A percentile compares a stretch with the other conserved stretches of the same genome.
These are phyloP conservation scores for Diaperis boleti DNA, from an alignment of 2,888 invertebrate genomes.

Conservation along the genomic window DNA sequence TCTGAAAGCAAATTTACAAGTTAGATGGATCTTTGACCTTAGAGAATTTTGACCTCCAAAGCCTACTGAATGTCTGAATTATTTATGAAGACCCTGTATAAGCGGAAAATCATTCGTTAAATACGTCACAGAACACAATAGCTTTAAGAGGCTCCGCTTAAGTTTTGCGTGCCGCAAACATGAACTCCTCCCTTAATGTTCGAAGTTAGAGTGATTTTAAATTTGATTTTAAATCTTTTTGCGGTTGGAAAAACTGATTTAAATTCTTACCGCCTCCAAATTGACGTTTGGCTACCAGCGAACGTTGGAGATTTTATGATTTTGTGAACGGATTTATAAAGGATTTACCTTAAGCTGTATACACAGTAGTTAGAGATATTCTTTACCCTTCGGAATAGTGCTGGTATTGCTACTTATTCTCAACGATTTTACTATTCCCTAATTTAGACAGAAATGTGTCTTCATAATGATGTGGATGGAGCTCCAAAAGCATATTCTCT, in stretches of 20 bases:
- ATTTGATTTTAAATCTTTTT: conserved; percentile 29
- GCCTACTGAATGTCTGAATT: too few relatives aligned
- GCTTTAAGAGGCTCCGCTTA: conserved; percentile 18
- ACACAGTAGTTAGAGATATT: conserved; percentile 57
- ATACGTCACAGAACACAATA: conserved; percentile 23
- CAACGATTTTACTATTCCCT: conserved; percentile 50
- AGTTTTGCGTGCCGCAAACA: conserved; percentile 13
- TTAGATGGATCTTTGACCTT: too few relatives aligned
- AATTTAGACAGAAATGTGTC: conserved; percentile 50
- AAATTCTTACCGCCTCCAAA: conserved; percentile 42
- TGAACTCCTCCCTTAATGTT: conserved; percentile 22
- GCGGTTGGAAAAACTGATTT: conserved; percentile 36
- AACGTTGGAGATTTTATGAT: conserved; percentile 59
- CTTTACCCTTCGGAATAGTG: conserved; percentile 52
- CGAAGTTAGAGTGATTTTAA: conserved; percentile 35
- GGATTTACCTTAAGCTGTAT: conserved; percentile 61
- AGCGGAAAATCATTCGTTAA: conserved; percentile 22
- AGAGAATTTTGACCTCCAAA: too few relatives aligned
- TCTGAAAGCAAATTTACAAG: too few relatives aligned
- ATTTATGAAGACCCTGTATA: too few relatives aligned
- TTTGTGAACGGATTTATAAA: conserved; percentile 60
- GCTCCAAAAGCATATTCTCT: conserved; percentile 12
- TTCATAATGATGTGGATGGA: conserved; percentile 49
- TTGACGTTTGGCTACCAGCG: conserved; percentile 50
- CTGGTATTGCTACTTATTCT: conserved; percentile 52